Evolutionary conservation across 30 jellyfish, hydroid and myxozoan species (phyloP).

Genomic region (Pelagia noctiluca): DNA sequence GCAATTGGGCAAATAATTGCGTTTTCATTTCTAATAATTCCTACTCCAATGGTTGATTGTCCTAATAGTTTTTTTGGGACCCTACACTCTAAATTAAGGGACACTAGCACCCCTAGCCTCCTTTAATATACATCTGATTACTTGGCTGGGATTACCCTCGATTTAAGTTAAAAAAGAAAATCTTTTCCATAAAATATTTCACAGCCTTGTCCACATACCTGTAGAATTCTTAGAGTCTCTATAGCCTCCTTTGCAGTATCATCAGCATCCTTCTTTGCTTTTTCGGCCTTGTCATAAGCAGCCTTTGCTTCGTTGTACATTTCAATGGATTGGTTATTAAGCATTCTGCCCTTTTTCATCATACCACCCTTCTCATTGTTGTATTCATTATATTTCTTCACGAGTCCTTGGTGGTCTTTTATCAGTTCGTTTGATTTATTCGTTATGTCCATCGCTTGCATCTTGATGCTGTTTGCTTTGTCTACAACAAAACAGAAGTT

Average conservation of each 20-base stretch:
- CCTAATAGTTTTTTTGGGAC: no score
- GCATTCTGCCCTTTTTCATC: conserved; percentile 71
- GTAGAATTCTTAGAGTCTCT: conserved; percentile 76
- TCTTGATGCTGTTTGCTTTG: conserved; percentile 50
- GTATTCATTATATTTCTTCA: conserved; percentile 50
- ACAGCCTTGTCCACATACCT: no score
- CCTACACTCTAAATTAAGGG: no score
- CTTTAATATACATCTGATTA: no score
- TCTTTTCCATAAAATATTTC: no score
- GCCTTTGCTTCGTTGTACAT: conserved; percentile 64
- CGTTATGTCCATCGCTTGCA: conserved; percentile 60
- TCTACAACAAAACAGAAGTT: conserved; percentile 38
- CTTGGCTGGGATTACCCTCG: no score
- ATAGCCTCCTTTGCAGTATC: conserved; percentile 91
- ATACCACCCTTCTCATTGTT: conserved; percentile 84
- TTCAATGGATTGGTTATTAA: conserved; percentile 45
- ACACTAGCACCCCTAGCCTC: no score
- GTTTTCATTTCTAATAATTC: no score
- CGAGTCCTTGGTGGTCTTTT: conserved; percentile 47
- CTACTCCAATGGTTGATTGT: no score
- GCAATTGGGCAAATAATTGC: no score
- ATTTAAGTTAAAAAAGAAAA: conserved; percentile 4
- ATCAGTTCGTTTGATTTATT: conserved; percentile 46
- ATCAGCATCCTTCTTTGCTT: conserved; percentile 90
- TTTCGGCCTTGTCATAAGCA: conserved; percentile 86